These are phyloP conservation scores for Rhodinocichla rosea DNA, from an alignment of 2,113 vertebrate genomes.

Conservation along the genomic window DNA sequence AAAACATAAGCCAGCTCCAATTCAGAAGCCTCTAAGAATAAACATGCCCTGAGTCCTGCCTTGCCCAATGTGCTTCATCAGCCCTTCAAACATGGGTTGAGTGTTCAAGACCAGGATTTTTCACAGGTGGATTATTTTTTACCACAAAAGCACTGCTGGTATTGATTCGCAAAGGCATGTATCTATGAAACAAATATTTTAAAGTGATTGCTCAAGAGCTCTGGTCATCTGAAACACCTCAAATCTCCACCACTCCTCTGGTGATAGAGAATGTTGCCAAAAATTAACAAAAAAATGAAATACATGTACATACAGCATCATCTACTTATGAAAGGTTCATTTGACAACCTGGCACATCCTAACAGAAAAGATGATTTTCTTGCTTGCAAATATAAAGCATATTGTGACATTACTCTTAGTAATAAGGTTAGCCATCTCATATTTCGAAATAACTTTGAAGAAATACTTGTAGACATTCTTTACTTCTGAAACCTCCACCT, in stretches of 20 bases:
- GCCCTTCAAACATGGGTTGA: neutral
- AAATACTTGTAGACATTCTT: neutral
- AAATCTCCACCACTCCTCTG: neutral
- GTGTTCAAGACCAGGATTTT: neutral
- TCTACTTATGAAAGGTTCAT: neutral
- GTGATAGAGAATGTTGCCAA: neutral
- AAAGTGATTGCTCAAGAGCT: neutral
- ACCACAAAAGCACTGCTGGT: neutral
- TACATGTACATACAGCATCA: neutral
- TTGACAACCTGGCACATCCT: neutral
- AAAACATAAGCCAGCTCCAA: neutral
- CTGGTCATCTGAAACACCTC: neutral
- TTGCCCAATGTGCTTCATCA: neutral
- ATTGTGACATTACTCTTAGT: neutral
- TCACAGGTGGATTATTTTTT: neutral
- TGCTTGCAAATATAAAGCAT: neutral
- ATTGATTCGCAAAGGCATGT: neutral
- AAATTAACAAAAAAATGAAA: slow-evolving; percentile 4
- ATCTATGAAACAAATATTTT: neutral
- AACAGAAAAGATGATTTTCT: neutral
- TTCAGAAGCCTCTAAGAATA: neutral
- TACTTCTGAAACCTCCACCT: neutral
- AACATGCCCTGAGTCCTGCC: neutral
- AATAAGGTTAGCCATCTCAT: neutral
- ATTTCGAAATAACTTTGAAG: neutral